A percentile compares a stretch with the other conserved stretches of the same genome.
phyloP scores from a whole-genome alignment of 92 coral and sea anemone genomes.

The Pocillopora grandis region DNA sequence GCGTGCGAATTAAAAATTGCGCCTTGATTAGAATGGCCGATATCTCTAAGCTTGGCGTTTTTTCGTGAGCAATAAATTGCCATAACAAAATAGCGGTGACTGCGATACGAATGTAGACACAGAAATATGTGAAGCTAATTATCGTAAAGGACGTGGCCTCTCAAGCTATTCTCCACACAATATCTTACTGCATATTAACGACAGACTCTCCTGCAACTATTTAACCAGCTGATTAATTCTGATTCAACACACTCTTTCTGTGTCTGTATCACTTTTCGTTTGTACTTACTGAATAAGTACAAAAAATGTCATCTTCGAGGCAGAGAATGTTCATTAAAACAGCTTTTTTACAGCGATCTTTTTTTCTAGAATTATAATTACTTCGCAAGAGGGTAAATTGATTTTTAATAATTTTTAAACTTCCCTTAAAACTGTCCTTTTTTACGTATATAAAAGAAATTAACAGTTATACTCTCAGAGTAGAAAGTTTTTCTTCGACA shows the following conservation, averaged over 20 bases:
- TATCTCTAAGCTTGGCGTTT: slow-evolving; percentile 4
- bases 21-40: slow-evolving; percentile 17
- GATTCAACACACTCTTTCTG: background rate
- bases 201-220: background rate
- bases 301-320: background rate
- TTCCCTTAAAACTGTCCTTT: background rate
- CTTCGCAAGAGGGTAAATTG: background rate
- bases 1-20: slow-evolving; percentile 2
- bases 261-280: background rate
- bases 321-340: background rate
- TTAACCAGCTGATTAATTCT: slow-evolving; percentile 36
- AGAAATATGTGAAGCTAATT: slow-evolving; percentile 13
- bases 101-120: slow-evolving; percentile 17
- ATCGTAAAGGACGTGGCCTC: background rate
- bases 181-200: background rate
- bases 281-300: background rate
- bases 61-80: slow-evolving; percentile 6
- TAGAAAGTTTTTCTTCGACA: background rate
- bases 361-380: background rate
- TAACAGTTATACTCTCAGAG: background rate
- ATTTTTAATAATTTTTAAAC: background rate
- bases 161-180: background rate
- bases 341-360: background rate
- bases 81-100: slow-evolving; percentile 21
- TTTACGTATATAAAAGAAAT: background rate